Percentiles rank a stretch among this genome's conserved stretches.
Evolutionary conservation across 1,140 invertebrate genomes (phyloP).

Genomic region (Meloidogyne chitwoodi): DNA sequence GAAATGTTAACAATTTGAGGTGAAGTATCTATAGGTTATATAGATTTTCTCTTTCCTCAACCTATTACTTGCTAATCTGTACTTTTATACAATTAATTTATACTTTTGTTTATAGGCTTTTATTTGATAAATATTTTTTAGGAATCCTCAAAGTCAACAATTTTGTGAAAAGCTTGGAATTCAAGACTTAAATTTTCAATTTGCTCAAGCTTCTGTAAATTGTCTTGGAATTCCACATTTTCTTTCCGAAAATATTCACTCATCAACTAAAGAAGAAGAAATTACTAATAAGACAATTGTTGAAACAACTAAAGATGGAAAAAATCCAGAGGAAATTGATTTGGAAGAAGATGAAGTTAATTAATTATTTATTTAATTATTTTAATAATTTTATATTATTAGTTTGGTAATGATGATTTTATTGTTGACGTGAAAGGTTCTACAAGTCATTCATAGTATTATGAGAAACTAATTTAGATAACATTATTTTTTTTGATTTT

Average conservation of each 20-base stretch:
- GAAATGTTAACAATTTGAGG: too few relatives aligned
- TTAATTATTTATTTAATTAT: too few relatives aligned
- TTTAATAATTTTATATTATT: conserved; percentile 9
- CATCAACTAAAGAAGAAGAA: not conserved
- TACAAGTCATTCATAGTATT: not conserved
- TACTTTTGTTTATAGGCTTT: too few relatives aligned
- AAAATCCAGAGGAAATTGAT: conserved; percentile 29
- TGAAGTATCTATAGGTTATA: too few relatives aligned
- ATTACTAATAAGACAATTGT: not conserved
- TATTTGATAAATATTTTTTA: conserved; percentile 58
- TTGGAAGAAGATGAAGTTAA: conserved; percentile 28
- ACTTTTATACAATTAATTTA: too few relatives aligned
- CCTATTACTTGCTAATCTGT: too few relatives aligned
- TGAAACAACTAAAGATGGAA: not conserved
- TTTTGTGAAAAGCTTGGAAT: conserved; percentile 77
- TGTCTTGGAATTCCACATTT: conserved; percentile 44
- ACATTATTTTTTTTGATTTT: not conserved
- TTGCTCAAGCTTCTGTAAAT: conserved; percentile 46
- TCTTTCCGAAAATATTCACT: not conserved
- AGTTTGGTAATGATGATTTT: conserved; percentile 26
- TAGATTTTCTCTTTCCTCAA: not conserved
- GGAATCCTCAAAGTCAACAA: conserved; percentile 76
- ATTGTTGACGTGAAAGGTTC: conserved; percentile 15
- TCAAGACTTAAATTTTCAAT: conserved; percentile 69
- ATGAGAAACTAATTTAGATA: not conserved